phyloP scores from a whole-genome alignment of 2,888 invertebrate genomes.

The Caenorhabditis afra region DNA sequence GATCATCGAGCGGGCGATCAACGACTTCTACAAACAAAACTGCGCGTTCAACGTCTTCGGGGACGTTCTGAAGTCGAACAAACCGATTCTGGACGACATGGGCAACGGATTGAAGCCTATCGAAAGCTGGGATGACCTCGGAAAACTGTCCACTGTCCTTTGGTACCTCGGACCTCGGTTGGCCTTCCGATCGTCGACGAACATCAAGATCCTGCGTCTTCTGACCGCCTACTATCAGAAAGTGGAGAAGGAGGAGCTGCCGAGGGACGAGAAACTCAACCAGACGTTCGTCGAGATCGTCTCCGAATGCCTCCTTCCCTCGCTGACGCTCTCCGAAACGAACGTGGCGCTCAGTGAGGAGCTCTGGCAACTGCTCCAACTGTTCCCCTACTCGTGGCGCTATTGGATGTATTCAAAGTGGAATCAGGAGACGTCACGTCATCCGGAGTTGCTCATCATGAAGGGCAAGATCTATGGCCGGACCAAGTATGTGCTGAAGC shows the following conservation, averaged over 20 bases:
- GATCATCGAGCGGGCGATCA: constrained; percentile 71
- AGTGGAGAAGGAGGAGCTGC: constrained; percentile 55
- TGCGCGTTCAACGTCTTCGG: constrained; percentile 43
- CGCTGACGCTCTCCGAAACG: constrained; percentile 91
- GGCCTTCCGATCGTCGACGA: constrained; percentile 85
- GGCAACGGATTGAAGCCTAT: constrained; percentile 51
- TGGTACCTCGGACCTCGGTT: constrained; percentile 69
- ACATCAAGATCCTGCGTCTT: constrained; percentile 87
- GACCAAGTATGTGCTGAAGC: constrained; percentile 95
- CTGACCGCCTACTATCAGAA: constrained; percentile 82
- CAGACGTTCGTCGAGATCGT: constrained; percentile 69
- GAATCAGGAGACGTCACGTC: constrained; percentile 91
- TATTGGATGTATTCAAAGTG: constrained; percentile 84
- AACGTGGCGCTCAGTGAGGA: constrained; percentile 98
- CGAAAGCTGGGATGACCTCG: constrained; percentile 70
- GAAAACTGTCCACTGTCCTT: constrained; percentile 53
- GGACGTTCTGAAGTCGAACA: constrained; percentile 25
- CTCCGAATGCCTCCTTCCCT: constrained; percentile 92
- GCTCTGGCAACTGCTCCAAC: constrained; percentile 88
- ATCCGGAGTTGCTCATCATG: constrained; percentile 89
- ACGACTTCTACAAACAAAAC: constrained; percentile 67
- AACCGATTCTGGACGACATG: constrained; percentile 32
- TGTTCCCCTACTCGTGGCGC: constrained; percentile 82
- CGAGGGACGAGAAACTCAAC: constrained; percentile 57
- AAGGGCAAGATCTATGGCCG: constrained; percentile 91